Conservation (phyloP, 2,113 vertebrate genomes). For the Puntigrus tetrazona region DNA sequence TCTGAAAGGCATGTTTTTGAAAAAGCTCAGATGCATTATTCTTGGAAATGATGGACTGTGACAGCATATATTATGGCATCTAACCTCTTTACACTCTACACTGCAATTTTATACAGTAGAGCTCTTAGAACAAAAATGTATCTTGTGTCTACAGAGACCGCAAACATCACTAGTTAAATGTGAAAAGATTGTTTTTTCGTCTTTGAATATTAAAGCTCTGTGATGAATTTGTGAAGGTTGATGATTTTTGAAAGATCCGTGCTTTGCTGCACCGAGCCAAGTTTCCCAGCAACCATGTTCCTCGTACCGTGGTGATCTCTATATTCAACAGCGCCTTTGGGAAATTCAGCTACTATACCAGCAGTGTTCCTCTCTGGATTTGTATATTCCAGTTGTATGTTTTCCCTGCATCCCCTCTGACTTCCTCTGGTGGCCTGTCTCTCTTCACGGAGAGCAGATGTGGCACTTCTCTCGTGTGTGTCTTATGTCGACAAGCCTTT, state of each 20-base stretch:
- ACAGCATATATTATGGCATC: slow-evolving; percentile 28
- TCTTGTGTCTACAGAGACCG: not conserved
- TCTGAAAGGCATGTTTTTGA: slow-evolving; percentile 30
- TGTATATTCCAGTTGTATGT: slow-evolving; percentile 3
- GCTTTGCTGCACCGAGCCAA: not conserved
- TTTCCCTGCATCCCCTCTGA: slow-evolving; percentile 40
- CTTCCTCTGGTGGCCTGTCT: slow-evolving; percentile 58
- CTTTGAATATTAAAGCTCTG: not conserved
- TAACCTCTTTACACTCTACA: slow-evolving; percentile 35
- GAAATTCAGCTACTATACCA: not conserved
- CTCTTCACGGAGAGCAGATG: slow-evolving; percentile 65
- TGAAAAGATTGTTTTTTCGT: slow-evolving; percentile 9
- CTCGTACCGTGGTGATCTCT: not conserved
- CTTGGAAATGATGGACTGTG: slow-evolving; percentile 30
- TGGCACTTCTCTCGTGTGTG: slow-evolving; percentile 61
- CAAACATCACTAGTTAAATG: not conserved
- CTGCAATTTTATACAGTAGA: not conserved
- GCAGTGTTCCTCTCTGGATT: not conserved
- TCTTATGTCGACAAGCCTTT: slow-evolving; percentile 43
- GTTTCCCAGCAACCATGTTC: slow-evolving; percentile 16
- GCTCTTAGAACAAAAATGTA: not conserved
- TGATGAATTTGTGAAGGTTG: not conserved
- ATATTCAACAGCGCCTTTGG: not conserved
- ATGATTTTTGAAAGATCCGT: not conserved
- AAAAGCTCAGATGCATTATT: slow-evolving; percentile 21